Conservation (phyloP, 2,113 vertebrate genomes). For the Clinocottus analis region DNA sequence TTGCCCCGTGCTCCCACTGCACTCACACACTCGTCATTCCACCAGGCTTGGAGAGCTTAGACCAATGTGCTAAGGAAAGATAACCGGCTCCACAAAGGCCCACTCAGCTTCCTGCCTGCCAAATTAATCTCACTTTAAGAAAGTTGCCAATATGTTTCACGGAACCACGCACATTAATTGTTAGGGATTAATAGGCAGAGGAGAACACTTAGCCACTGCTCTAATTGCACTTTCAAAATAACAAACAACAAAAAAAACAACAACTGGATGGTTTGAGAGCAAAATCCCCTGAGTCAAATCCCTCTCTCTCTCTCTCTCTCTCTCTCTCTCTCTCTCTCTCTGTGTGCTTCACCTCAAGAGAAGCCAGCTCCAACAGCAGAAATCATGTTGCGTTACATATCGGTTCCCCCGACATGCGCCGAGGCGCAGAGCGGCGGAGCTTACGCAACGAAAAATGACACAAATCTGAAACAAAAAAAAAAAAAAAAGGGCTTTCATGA, state of each 20-base stretch:
- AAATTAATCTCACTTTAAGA: constrained; percentile 80
- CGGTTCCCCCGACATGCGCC: constrained; percentile 28
- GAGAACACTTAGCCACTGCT: constrained; percentile 66
- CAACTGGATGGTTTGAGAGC: constrained; percentile 48
- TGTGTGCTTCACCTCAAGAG: constrained; percentile 38
- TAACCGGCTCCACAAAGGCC: constrained; percentile 77
- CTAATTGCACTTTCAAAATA: constrained; percentile 61
- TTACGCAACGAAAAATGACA: constrained; percentile 67
- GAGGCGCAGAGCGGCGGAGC: constrained; percentile 42
- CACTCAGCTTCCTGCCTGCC: constrained; percentile 66
- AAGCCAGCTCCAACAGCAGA: constrained; percentile 42
- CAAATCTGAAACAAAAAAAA: constrained; percentile 73
- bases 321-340: constrained; percentile 15
- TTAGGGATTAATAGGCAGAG: constrained; percentile 71
- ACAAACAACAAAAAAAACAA: constrained; percentile 6
- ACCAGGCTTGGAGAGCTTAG: constrained; percentile 67
- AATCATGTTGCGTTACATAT: constrained; percentile 51
- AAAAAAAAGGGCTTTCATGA: constrained; percentile 65
- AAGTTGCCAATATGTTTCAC: constrained; percentile 74
- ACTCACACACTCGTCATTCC: constrained; percentile 59
- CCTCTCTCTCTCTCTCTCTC: constrained; percentile 8
- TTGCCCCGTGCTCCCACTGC: constrained; percentile 65
- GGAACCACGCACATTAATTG: constrained; percentile 71
- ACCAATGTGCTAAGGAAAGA: constrained; percentile 76
- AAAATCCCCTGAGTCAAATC: constrained; percentile 61